Evolutionary conservation across 2,888 invertebrate genomes (phyloP), one percentile per base, ranked within the genome.

Genomic region (Diarsia mendica): DNA sequence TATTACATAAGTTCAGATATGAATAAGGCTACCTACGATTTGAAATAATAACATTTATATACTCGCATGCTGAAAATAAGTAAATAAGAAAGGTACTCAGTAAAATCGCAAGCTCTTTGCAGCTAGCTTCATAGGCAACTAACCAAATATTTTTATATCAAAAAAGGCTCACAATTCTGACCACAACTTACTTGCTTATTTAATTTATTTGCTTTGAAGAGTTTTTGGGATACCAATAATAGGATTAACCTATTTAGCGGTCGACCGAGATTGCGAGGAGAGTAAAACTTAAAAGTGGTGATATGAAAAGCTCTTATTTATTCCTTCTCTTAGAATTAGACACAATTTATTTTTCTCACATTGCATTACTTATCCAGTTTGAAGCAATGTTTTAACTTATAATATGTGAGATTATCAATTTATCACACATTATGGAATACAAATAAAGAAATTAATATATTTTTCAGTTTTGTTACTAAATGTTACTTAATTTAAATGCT

Each of bases 151-250:
- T 33, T 18, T 33, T 18, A 60, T 33, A 6, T 60, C 0, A 28
- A 9, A 60, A 60, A 60, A 60, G 33, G 60, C 18, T 20, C 53
- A n/a, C 13, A 55, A 13, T 28, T 55, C 20, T 39, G 9, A 48
- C 63, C 73, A 28, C 73, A 23, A 9, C 13, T 20, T 23, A 72
- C 51, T 72, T 63, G 53, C 5, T 48, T 39, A 39, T 63, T 18
- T 39, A 75, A 20, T 23, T 55, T 6, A 75, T 63, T 55, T 58
- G 39, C 55, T 64, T 73, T 48, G 48, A 73, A 72, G 51, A 53
- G 11, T 23, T 63, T 71, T 63, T 39, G 46, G 33, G 20, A 9
- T 28, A 44, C 53, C 39, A 39, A 58, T 49, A 48, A 64, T 73
- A 28, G 64, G 55, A 64, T 75, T 55, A 73, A 39, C 23, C 28